These are phyloP conservation scores for Laticauda colubrina DNA, from an alignment of 2,113 vertebrate genomes.

Conservation along the genomic window DNA sequence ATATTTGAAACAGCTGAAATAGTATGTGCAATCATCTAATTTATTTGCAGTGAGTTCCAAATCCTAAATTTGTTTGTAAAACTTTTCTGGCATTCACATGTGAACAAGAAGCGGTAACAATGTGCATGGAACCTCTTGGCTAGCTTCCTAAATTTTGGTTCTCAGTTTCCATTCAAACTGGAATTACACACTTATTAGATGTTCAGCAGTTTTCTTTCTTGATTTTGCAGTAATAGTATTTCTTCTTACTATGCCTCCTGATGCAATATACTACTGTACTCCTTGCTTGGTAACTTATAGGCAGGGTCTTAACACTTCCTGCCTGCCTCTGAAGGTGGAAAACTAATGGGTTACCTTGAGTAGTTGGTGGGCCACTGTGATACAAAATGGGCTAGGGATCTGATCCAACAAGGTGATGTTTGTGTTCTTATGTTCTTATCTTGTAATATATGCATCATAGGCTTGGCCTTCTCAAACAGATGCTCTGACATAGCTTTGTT, in stretches of 20 bases:
- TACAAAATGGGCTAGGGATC: neutral
- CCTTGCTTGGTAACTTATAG: neutral
- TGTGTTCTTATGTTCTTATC: conserved; percentile 68
- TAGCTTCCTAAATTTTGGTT: neutral
- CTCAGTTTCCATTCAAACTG: neutral
- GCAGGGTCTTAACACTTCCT: neutral
- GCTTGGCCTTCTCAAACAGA: conserved; percentile 82
- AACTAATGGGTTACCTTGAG: neutral
- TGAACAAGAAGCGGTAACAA: neutral
- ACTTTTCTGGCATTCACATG: neutral
- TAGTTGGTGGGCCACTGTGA: neutral
- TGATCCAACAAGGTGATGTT: neutral
- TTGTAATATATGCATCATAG: conserved; percentile 74
- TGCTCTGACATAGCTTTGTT: conserved; percentile 73
- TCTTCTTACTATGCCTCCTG: neutral
- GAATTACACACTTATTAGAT: neutral
- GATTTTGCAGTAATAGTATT: neutral
- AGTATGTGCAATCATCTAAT: neutral
- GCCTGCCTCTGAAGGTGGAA: neutral
- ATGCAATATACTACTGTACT: neutral
- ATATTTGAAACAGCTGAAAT: neutral
- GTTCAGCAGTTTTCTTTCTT: neutral
- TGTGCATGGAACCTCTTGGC: neutral
- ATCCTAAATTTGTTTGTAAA: neutral
- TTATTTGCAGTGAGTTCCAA: neutral